Percentiles rank a stretch among this genome's conserved stretches.
Evolutionary conservation across 2,113 vertebrate genomes (phyloP).

Genomic region (Grammatotria lemairii): DNA sequence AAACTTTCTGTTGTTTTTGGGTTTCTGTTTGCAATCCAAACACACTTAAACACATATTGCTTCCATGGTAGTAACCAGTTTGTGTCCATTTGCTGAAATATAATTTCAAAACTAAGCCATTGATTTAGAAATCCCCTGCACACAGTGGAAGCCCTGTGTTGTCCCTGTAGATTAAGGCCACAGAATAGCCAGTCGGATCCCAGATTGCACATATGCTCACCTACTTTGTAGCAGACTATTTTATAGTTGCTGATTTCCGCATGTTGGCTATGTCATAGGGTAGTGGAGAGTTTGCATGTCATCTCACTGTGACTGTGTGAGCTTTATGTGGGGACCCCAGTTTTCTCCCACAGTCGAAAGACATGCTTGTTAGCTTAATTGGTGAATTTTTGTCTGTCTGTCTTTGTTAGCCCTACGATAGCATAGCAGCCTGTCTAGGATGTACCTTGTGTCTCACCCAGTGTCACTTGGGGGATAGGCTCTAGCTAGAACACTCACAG

Average conservation of each 20-base stretch:
- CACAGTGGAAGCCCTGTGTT: not conserved
- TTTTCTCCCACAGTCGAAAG: not conserved
- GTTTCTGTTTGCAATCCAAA: not conserved
- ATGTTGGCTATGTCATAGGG: not conserved
- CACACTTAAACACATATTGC: not conserved
- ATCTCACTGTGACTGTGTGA: not conserved
- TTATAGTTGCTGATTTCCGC: not conserved
- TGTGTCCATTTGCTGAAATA: not conserved
- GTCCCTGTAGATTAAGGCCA: not conserved
- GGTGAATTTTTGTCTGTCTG: not conserved
- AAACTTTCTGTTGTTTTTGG: not conserved
- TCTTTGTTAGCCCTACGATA: not conserved
- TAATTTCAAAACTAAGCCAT: not conserved
- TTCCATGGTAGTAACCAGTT: not conserved
- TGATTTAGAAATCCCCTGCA: not conserved
- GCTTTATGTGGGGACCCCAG: not conserved
- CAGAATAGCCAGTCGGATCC: not conserved
- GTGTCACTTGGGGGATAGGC: not conserved
- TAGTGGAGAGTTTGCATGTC: not conserved
- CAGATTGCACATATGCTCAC: not conserved
- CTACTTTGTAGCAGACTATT: not conserved
- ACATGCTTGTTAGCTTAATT: not conserved
- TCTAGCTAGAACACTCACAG: not conserved
- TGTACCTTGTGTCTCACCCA: not conserved
- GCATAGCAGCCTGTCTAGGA: not conserved